Evolutionary conservation across 2,888 invertebrate species (phyloP), one percentile per base, ranked within the genome.

Genomic region (Cosmopolites sordidus): DNA sequence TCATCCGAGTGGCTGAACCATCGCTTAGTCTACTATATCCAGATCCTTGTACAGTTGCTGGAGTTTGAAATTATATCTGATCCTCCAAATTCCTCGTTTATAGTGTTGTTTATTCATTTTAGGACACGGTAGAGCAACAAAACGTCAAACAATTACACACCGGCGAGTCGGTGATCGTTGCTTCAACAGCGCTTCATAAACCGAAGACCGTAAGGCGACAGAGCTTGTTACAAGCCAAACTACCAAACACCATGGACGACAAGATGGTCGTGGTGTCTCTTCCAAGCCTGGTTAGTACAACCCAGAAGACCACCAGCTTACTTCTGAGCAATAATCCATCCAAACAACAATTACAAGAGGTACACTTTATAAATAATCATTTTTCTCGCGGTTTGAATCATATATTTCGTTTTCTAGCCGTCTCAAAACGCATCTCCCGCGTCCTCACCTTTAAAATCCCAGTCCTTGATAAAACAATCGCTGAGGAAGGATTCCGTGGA

Each of bases 311-410:
- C 16, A 60, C 64, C 1, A 65, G 65, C 43, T 51, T 66, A 30
- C 55, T 66, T 44, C 44, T 66, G 43, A 63, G 62, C 50, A 66
- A 66, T 54, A 63, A 66, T 43, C 41, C 39, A 16, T 51, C 54
- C 9, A 58, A 52, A 41, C 45, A 45, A 33, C 11, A 11, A 33
- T 12, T 33, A 3, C 33, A 33, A 33, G 45, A 51, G 16, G 51
- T 51, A 38, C 33, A 12, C n/a, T 33, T 33, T 33, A 4, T 11
- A 5, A 33, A 33, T 33, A 12, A 11, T 33, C 33, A 33, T 12
- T 3, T 6, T 27, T 27, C 27, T 27, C n/a, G n/a, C n/a, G n/a
- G n/a, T n/a, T n/a, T n/a, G n/a, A n/a, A n/a, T n/a, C n/a, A n/a
- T n/a, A n/a, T n/a, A n/a, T n/a, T n/a, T n/a, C 33, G 11, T 33